phyloP scores from a whole-genome alignment of 2,888 invertebrate genomes.

The Pristionchus japonicus region DNA sequence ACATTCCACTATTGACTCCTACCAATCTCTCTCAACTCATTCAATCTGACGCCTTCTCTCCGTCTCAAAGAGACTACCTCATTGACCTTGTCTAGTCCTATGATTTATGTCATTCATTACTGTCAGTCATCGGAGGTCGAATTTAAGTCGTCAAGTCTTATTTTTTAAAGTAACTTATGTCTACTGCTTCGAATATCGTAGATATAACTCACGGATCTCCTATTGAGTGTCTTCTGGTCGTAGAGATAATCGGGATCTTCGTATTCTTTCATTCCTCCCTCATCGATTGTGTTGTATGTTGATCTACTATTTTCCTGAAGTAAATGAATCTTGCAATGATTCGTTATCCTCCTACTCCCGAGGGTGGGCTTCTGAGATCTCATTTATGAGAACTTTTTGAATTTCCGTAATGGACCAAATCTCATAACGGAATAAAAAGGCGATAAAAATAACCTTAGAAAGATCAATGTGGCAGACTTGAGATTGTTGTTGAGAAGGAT shows the following conservation, averaged over 20 bases:
- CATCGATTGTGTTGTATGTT: constrained; percentile 45
- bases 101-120: constrained; percentile 14
- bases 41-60: background rate
- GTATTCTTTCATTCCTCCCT: constrained; percentile 30
- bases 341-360: too few relatives aligned
- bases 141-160: background rate
- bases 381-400: background rate
- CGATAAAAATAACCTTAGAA: constrained; percentile 7
- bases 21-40: constrained; percentile 7
- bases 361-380: too few relatives aligned
- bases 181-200: too few relatives aligned
- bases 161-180: too few relatives aligned
- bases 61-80: background rate
- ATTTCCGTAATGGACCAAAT: too few relatives aligned
- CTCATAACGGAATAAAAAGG: background rate
- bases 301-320: constrained; percentile 28
- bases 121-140: background rate
- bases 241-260: constrained; percentile 47
- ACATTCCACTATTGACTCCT: background rate
- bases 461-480: constrained; percentile 38
- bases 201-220: constrained; percentile 30
- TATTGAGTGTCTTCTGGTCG: constrained; percentile 42
- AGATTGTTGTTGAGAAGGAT: constrained; percentile 31
- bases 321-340: background rate
- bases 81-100: constrained; percentile 8